Evolutionary conservation across 2,113 vertebrate species (phyloP).

Genomic region (Epinephelus cyanopodus): DNA sequence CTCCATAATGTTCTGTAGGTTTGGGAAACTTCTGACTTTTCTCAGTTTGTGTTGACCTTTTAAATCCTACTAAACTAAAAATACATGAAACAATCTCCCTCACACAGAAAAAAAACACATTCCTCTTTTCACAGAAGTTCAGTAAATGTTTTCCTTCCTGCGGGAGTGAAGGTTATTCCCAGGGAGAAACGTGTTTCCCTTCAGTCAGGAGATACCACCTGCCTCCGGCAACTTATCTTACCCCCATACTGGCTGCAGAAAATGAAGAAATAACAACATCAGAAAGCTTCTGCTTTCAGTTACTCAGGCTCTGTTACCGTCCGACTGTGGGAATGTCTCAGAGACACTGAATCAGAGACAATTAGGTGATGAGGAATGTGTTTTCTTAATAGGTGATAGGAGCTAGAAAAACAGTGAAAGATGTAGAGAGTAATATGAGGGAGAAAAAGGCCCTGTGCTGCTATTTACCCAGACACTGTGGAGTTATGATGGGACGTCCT

Average conservation of each 20-base stretch:
- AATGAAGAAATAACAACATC: not conserved
- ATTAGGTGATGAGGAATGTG: not conserved
- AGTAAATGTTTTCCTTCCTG: constrained; percentile 4
- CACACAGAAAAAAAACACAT: not conserved
- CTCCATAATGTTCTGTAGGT: not conserved
- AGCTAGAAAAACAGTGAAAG: too few relatives aligned
- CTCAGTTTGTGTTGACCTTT: not conserved
- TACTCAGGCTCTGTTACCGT: not conserved
- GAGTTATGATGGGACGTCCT: constrained; percentile 30
- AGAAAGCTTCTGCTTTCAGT: not conserved
- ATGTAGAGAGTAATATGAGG: not conserved
- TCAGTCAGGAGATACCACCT: not conserved
- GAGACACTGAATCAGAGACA: not conserved
- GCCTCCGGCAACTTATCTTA: not conserved
- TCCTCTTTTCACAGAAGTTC: not conserved
- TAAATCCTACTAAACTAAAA: constrained; percentile 9
- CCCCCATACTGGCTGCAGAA: not conserved
- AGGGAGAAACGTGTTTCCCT: not conserved
- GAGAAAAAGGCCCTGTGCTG: not conserved
- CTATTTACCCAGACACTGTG: constrained; percentile 41
- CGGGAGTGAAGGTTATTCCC: not conserved
- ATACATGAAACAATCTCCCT: not conserved
- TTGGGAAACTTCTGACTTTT: not conserved
- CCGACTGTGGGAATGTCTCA: not conserved
- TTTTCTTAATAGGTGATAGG: not conserved